phyloP scores from a whole-genome alignment of 2,797 vertebrate genomes.

The Heliangelus exortis region DNA sequence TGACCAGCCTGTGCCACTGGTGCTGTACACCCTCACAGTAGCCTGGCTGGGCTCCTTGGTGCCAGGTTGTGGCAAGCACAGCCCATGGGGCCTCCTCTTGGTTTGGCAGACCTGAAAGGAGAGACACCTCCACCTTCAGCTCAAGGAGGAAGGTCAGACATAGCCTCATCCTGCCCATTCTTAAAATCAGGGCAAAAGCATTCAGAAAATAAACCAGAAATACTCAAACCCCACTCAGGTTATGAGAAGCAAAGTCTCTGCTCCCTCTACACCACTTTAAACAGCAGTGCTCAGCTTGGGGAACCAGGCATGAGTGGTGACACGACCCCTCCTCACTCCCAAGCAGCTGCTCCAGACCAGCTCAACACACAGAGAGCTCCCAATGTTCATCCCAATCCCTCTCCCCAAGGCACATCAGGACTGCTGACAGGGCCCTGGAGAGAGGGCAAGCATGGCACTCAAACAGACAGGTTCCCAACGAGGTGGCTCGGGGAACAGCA shows the following conservation, averaged over 20 bases:
- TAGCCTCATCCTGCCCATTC: neutral
- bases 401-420: neutral
- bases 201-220: neutral
- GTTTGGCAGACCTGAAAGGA: neutral
- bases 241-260: neutral
- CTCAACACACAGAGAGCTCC: neutral
- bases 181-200: neutral
- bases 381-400: neutral
- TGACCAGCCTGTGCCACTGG: accelerated
- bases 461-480: neutral
- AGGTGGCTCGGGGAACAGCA: neutral
- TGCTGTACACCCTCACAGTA: neutral
- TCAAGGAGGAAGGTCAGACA: neutral
- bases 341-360: neutral
- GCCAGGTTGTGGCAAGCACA: neutral
- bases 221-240: neutral
- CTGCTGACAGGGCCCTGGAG: neutral
- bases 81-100: neutral
- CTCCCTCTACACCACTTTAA: neutral
- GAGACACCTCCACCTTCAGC: neutral
- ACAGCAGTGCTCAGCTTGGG: neutral
- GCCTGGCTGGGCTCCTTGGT: neutral
- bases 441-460: neutral
- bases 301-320: accelerated
- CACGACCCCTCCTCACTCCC: neutral